Evolutionary conservation across 2,888 invertebrate species (phyloP), one percentile per base, ranked within the genome.

Genomic region (Patella ulyssiponensis): DNA sequence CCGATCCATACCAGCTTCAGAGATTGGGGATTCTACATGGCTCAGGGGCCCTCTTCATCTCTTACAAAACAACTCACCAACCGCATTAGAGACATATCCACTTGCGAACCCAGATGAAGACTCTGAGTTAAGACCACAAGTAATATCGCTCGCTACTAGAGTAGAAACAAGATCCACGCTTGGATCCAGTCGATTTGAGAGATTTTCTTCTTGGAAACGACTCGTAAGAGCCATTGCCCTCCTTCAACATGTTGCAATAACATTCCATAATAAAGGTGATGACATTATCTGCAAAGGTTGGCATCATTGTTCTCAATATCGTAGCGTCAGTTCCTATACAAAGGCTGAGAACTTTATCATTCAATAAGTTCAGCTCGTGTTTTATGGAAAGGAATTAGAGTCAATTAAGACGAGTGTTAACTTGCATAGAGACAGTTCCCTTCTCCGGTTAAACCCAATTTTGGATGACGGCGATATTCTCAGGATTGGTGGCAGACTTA

Each of bases 1-100:
- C 14, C n/a, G 74, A 52, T 52, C 23, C n/a, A 23, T 75, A 64
- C n/a, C 51, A 73, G 58, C 74, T 20, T 58, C 52, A 33, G 74
- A 73, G 33, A 52, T 73, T 33, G 15, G 53, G 20, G 20, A 71
- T 23, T 51, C 69, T 17, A 17, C 44, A 33, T 70, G 74, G 54
- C 27, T 76, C 15, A 69, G 71, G 27, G 75, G 70, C n/a, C 70
- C 75, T 12, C 15, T 11, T 23, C 53, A 17, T 53, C 53, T 75
- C 14, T 15, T 27, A 51, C 9, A 70, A 54, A 54, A 71, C 14
- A 14, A 7, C 51, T 56, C 33, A 33, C 5, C 58, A 7, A 17
- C 15, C 20, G 58, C 9, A 58, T 17, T n/a, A 5, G n/a, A 58
- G 15, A 20, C 9, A 0, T 58, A n/a, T 58, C n/a, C 17, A 58